Evolutionary conservation across 2,113 vertebrate genomes (phyloP), one percentile per base, ranked within the genome.

Genomic region (Sander lucioperca): DNA sequence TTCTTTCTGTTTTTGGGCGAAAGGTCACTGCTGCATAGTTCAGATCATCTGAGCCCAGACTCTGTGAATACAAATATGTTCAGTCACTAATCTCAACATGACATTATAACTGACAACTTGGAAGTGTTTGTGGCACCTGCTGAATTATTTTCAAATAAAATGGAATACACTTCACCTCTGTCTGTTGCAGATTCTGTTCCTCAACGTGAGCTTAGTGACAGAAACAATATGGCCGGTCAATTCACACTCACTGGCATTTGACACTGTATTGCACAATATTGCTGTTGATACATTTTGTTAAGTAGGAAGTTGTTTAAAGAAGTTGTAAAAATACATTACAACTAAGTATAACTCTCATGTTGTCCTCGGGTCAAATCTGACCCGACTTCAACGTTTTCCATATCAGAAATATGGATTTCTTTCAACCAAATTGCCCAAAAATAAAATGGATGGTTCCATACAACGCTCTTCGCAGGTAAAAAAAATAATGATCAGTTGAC

Each of bases 11-110:
- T 54, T 47, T 79, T 16, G 33, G 23, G 23, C 10, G 72, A 23
- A 82, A 62, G 6, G 45, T 33, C 56, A 76, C 18, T 0, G 65
- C 19, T 30, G 80, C 57, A 19, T 76, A 69, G 47, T 62, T 63
- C 36, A 63, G 33, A 0, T 62, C 64, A 21, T 69, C 56, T 30
- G 67, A 63, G 16, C 19, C 23, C 5, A 3, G 67, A 18, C 5
- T 45, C 67, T 71, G 67, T 54, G 18, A 33, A 63, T 21, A 12
- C 16, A 15, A 70, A 7, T 16, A 30, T 30, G 30, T 30, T 30
- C 30, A 30, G 36, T 57, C 18, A 27, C 6, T 13, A 15, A 8
- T 77, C 36, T 63, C 19, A 39, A 33, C 25, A 8, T 8, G 66
- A 3, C 1, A 57, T 11, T 1, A 27, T 3, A 27, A 48, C 12